Conservation (phyloP, 1,140 invertebrate genomes). For the Drosophila truncata region DNA sequence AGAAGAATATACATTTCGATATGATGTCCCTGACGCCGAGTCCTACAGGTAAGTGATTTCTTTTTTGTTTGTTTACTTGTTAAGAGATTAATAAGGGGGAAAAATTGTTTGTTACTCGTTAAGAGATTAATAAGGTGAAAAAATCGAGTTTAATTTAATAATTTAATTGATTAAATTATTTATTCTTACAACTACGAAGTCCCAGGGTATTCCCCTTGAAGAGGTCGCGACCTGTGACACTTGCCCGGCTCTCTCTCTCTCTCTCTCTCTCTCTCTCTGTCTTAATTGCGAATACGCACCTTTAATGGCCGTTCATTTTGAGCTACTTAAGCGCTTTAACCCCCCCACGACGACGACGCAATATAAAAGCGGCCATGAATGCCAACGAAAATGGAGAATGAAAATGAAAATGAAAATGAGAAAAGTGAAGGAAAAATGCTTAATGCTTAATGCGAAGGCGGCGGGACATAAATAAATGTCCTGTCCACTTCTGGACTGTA, state of each 20-base stretch:
- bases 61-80: not conserved
- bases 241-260: conserved; percentile 20
- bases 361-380: conserved; percentile 19
- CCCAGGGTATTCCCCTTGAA: no score
- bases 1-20: conserved; percentile 87
- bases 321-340: conserved; percentile 65
- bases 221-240: conserved; percentile 9
- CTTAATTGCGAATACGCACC: conserved; percentile 52
- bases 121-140: no score
- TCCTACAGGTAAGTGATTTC: conserved; percentile 88
- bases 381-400: not conserved
- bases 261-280: no score
- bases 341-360: conserved; percentile 6
- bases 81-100: no score
- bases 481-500: conserved; percentile 14
- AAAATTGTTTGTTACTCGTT: not conserved
- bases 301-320: conserved; percentile 67
- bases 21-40: conserved; percentile 91
- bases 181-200: no score
- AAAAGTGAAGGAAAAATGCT: conserved; percentile 12
- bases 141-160: no score
- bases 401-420: not conserved
- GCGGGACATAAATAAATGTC: conserved; percentile 41
- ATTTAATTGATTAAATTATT: no score
- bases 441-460: conserved; percentile 24